Evolutionary conservation across 2,113 vertebrate species (phyloP), one percentile per base, ranked within the genome.

Genomic region (Cheilinus undulatus): DNA sequence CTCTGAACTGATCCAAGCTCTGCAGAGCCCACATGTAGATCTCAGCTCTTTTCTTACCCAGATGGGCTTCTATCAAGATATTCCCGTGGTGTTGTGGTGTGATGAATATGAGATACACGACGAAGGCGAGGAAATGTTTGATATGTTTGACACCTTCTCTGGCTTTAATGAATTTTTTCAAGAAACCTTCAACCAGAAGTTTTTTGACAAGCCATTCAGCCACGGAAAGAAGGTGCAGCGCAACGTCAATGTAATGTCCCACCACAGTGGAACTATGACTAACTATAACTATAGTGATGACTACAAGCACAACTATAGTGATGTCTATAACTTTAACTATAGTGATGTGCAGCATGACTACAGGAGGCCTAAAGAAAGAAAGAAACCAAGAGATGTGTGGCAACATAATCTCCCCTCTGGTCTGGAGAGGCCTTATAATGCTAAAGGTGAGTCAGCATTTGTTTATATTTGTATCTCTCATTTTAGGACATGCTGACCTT

Each of bases 11-110:
- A 75, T 88, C 46, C 57, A 20, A 48, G 30, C n/a, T 12, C 68
- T 88, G 62, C 82, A 78, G 54, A 56, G 43, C 62, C 57, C 50
- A 0, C 51, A 78, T 43, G 69, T 82, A 27, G 75, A 82, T 6
- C 64, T 84, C 49, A 32, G 27, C 65, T 0, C 45, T 13, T 82
- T 86, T 46, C 78, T 88, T 32, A 24, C 3, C 3, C 49, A 27
- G 19, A 60, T 49, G 24, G 81, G 73, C 34, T 86, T 80, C 69
- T 72, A 28, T 8, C 22, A 8, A n/a, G n/a, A 61, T 8, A 7
- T 40, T 0, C 38, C 46, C 4, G 6, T 15, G 20, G 6, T 45
- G 19, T 3, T 8, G 3, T 45, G 19, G 19, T 45, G 17, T 45
- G 17, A n/a, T 12, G 36, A 11, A 9, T 24, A 10, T 6, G 43